Percentiles rank a stretch among this genome's conserved stretches.
phyloP scores from a whole-genome alignment of 2,113 vertebrate species.

The Struthio camelus region DNA sequence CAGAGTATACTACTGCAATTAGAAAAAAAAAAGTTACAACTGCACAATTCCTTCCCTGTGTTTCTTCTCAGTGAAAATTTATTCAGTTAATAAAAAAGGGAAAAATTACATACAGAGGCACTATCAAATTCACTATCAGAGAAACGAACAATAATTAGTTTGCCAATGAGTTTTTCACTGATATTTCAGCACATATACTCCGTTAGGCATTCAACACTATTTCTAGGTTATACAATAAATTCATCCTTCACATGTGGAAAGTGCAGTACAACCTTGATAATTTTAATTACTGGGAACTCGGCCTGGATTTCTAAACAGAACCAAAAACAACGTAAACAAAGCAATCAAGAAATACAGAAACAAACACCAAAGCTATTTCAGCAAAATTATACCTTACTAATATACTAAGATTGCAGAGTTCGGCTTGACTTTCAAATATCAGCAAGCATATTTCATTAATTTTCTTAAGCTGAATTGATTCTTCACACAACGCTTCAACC shows the following conservation, averaged over 20 bases:
- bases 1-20: not conserved
- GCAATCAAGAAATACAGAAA: not conserved
- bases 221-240: not conserved
- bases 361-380: not conserved
- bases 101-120: not conserved
- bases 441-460: not conserved
- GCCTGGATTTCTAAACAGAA: not conserved
- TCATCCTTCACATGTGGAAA: not conserved
- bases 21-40: not conserved
- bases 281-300: not conserved
- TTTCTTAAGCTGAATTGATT: constrained; percentile 19
- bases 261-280: not conserved
- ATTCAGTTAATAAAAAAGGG: not conserved
- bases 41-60: not conserved
- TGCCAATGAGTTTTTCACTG: not conserved
- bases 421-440: not conserved
- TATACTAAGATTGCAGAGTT: not conserved
- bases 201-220: not conserved
- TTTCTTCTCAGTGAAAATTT: not conserved
- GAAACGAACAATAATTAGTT: constrained; percentile 1
- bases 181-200: not conserved
- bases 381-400: not conserved
- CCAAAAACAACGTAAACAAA: not conserved
- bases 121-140: not conserved
- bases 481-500: not conserved